Evolutionary conservation across 2,113 vertebrate genomes (phyloP).

Genomic region (rat (Rattus norvegicus)): GRCr8 NC_086027.1:75576501-75577000

Average conservation of each 20-base stretch:
- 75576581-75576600: conserved; percentile 97
- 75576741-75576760: not conserved
- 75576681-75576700: not conserved
- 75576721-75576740: not conserved
- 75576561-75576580: conserved; percentile 97
- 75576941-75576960: not conserved
- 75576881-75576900: not conserved
- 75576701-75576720: not conserved
- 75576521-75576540: conserved; percentile 98
- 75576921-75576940: not conserved
- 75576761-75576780: not conserved
- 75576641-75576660: conserved; percentile 98
- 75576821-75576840: not conserved
- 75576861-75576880: not conserved
- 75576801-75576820: not conserved
- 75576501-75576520: conserved; percentile 98
- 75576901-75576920: not conserved
- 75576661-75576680: conserved; percentile 83
- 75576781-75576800: not conserved
- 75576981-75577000: not conserved
- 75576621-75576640: conserved; percentile 96
- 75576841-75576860: conserved; percentile 2
- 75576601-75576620: conserved; percentile 98
- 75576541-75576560: conserved; percentile 98
- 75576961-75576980: not conserved